A percentile compares a stretch with the other conserved stretches of the same genome.
These are phyloP conservation scores for Equus quagga DNA, from an alignment of 2,113 vertebrate genomes.

Conservation along the genomic window DNA sequence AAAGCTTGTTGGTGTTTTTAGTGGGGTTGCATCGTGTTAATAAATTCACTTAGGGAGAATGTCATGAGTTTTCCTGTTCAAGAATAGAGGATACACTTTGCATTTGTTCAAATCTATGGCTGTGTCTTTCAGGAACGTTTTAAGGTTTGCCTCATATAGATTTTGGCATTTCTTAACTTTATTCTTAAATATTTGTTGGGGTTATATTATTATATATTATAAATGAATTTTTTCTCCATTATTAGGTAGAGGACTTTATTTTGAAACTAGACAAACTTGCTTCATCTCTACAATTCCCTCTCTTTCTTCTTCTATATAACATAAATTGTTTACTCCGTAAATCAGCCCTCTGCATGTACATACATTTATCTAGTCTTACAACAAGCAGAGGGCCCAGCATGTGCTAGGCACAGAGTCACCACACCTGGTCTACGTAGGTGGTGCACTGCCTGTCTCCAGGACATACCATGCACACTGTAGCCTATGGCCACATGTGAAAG, in stretches of 20 bases:
- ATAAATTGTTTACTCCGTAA: neutral
- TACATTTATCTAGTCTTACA: neutral
- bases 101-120: neutral
- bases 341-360: neutral
- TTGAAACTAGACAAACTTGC: neutral
- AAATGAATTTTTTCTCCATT: neutral
- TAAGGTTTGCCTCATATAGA: neutral
- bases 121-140: neutral
- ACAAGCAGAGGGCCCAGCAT: neutral
- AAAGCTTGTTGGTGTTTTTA: constrained; percentile 5
- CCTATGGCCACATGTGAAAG: neutral
- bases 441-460: neutral
- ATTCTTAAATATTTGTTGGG: constrained; percentile 9
- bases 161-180: neutral
- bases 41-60: neutral
- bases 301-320: neutral
- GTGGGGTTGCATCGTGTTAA: neutral
- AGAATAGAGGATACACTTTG: neutral
- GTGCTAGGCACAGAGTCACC: neutral
- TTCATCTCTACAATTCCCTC: neutral
- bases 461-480: neutral
- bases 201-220: neutral
- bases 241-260: neutral
- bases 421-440: neutral
- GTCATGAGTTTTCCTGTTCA: neutral